Evolutionary conservation across 2,797 vertebrate species (phyloP).

Genomic region (Yasuhikotakia modesta): DNA sequence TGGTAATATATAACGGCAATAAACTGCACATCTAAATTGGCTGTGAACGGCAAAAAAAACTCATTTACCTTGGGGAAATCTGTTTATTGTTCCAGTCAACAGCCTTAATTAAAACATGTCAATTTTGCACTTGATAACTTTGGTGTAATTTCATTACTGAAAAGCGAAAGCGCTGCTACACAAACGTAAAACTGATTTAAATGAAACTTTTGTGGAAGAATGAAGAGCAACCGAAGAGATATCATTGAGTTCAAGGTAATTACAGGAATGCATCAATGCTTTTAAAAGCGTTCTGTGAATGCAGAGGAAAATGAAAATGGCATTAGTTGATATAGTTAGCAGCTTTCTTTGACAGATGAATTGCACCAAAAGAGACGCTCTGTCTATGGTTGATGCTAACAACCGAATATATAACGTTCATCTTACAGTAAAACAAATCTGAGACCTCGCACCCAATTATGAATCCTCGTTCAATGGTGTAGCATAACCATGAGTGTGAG

Average conservation of each 20-base stretch:
- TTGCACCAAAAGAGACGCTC: background rate
- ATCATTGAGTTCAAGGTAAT: background rate
- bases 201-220: background rate
- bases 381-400: background rate
- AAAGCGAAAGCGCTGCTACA: background rate
- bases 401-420: background rate
- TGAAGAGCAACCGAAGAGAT: background rate
- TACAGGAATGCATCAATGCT: conserved; percentile 7
- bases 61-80: background rate
- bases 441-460: background rate
- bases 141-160: conserved; percentile 19
- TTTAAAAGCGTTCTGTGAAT: background rate
- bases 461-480: background rate
- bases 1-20: background rate
- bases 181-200: conserved; percentile 18
- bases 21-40: background rate
- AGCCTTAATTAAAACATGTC: background rate
- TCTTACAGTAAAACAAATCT: background rate
- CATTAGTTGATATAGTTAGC: too few relatives aligned
- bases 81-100: background rate
- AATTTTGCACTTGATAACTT: background rate
- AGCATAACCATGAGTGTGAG: background rate
- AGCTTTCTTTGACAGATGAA: background rate
- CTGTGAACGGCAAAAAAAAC: background rate
- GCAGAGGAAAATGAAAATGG: background rate